Evolutionary conservation across 1,140 invertebrate genomes (phyloP).

Genomic region (Portunus trituberculatus): DNA sequence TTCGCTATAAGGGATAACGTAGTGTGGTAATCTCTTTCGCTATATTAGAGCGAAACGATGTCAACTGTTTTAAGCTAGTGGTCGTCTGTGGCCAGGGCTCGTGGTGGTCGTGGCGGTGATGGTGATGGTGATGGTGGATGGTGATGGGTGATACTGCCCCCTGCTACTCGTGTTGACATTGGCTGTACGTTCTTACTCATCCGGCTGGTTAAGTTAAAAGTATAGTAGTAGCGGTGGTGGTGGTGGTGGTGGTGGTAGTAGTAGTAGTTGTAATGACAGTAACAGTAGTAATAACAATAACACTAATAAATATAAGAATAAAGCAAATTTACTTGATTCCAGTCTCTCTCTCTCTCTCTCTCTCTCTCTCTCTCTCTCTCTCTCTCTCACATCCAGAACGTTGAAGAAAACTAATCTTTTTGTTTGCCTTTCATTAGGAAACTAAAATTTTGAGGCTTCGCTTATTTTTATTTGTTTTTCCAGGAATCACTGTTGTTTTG

Average conservation of each 20-base stretch:
- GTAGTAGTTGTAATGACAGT: too few species aligned
- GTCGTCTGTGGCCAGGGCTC: neutral
- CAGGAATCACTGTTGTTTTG: neutral
- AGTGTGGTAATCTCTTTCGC: slow-evolving; percentile 11
- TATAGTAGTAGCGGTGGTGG: too few species aligned
- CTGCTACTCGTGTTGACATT: neutral
- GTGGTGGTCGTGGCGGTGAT: neutral
- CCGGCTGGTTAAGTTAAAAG: neutral
- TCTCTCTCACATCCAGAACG: neutral
- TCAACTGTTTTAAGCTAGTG: slow-evolving; percentile 10
- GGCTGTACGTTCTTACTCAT: neutral
- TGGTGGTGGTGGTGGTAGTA: too few species aligned
- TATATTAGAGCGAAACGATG: slow-evolving; percentile 13
- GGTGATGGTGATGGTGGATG: neutral
- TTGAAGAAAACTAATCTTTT: neutral
- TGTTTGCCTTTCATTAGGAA: slow-evolving; percentile 6
- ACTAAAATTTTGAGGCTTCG: too few species aligned
- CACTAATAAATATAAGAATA: neutral
- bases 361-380: slow-evolving; percentile 43
- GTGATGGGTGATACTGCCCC: neutral
- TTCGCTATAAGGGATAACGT: slow-evolving; percentile 3
- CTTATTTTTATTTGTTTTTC: neutral
- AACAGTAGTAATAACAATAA: neutral
- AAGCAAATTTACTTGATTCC: neutral
- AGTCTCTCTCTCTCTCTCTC: slow-evolving; percentile 34